Percentiles rank a stretch among this genome's conserved stretches.
These are phyloP conservation scores for Columba livia DNA, from an alignment of 2,113 vertebrate species.

Conservation along the genomic window DNA sequence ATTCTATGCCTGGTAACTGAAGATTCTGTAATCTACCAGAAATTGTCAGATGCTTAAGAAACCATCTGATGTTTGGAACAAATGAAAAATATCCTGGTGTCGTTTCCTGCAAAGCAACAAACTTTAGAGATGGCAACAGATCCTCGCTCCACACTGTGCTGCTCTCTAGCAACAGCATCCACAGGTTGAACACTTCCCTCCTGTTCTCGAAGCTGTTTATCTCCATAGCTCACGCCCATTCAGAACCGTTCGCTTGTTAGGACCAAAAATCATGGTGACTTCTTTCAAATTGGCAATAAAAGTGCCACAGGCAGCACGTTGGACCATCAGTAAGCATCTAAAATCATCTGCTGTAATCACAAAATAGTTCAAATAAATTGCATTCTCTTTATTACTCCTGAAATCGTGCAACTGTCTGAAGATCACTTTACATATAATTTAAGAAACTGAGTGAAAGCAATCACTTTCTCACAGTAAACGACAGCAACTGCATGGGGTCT, in stretches of 20 bases:
- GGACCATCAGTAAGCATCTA: background rate
- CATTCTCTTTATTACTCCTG: background rate
- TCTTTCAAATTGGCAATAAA: background rate
- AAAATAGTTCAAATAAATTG: background rate
- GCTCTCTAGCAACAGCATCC: background rate
- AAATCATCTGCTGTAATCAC: background rate
- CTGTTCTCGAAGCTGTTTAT: background rate
- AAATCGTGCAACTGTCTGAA: background rate
- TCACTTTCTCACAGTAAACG: background rate
- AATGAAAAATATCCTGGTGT: background rate
- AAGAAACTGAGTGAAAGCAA: background rate
- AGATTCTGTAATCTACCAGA: background rate
- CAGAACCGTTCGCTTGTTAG: fast-evolving
- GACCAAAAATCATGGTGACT: background rate
- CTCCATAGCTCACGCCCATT: background rate
- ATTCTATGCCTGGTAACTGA: background rate
- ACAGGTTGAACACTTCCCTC: background rate
- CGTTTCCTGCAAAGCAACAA: background rate
- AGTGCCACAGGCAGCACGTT: background rate
- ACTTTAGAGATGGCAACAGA: background rate
- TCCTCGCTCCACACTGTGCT: background rate
- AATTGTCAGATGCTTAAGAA: background rate
- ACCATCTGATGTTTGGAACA: background rate
- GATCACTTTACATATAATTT: background rate
- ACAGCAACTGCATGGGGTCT: background rate